Evolutionary conservation across 2,113 vertebrate species (phyloP).

Genomic region (Indicator indicator): DNA sequence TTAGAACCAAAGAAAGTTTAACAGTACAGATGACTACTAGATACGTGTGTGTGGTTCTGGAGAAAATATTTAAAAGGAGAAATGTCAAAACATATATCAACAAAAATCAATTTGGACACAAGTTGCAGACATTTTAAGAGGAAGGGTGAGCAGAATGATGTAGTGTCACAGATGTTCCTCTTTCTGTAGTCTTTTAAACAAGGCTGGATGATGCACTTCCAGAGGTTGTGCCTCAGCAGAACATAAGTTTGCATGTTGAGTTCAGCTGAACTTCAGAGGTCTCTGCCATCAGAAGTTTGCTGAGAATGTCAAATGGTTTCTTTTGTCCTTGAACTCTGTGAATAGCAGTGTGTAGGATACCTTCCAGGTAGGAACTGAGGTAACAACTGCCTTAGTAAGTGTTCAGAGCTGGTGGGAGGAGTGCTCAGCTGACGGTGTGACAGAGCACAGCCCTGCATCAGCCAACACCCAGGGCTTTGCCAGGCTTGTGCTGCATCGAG

Average conservation of each 20-base stretch:
- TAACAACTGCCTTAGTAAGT: neutral
- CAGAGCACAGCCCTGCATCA: neutral
- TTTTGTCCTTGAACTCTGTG: neutral
- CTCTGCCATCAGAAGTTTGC: neutral
- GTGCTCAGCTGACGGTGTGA: neutral
- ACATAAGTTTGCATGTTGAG: rapidly evolving
- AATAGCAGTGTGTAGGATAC: neutral
- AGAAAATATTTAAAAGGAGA: neutral
- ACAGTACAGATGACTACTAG: neutral
- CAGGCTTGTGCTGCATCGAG: rapidly evolving
- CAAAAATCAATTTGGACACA: neutral
- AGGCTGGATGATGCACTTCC: neutral
- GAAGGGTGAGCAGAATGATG: neutral
- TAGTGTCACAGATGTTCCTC: neutral
- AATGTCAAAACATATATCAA: neutral
- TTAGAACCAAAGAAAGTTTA: neutral
- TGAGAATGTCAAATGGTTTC: neutral
- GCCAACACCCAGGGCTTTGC: neutral
- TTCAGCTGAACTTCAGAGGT: neutral
- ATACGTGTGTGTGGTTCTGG: neutral
- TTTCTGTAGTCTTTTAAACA: neutral
- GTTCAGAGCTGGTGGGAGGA: neutral
- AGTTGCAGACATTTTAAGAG: neutral
- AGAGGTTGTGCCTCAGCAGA: neutral
- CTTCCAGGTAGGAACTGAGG: neutral